A percentile compares a stretch with the other conserved stretches of the same genome.
Evolutionary conservation across 1,140 invertebrate genomes (phyloP).

Genomic region (Daktulosphaira vitifoliae): DNA sequence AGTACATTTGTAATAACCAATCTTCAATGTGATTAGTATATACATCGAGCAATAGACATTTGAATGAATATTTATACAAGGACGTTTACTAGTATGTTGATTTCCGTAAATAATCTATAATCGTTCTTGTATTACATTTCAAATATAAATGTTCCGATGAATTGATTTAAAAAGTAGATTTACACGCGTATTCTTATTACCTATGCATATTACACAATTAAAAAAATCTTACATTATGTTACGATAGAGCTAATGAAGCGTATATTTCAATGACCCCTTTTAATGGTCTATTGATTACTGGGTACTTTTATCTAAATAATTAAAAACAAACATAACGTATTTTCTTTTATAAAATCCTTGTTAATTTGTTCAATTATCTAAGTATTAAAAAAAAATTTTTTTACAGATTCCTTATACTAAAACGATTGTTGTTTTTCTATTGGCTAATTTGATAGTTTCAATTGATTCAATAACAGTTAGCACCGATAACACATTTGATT

Average conservation of each 20-base stretch:
- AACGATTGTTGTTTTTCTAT: background rate
- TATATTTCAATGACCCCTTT: constrained; percentile 27
- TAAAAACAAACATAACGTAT: background rate
- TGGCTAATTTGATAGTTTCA: background rate
- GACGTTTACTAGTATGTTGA: too few species aligned
- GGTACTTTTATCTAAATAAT: background rate
- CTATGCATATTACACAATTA: constrained; percentile 17
- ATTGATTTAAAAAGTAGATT: constrained; percentile 2
- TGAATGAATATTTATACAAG: too few species aligned
- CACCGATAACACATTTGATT: background rate
- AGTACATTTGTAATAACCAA: too few species aligned
- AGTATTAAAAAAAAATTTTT: background rate
- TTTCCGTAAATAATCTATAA: too few species aligned
- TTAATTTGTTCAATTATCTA: background rate
- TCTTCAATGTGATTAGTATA: too few species aligned
- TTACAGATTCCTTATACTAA: background rate
- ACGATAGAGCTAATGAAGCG: constrained; percentile 29
- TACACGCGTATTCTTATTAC: too few species aligned
- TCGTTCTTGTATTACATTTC: too few species aligned
- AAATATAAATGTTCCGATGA: constrained; percentile 1
- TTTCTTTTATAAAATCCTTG: background rate
- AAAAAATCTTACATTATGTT: constrained; percentile 17
- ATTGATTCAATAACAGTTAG: background rate
- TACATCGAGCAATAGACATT: too few species aligned
- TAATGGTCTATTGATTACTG: constrained; percentile 18